Percentiles rank a stretch among this genome's conserved stretches.
Conservation (phyloP, 2,888 invertebrate species). For the Ommatoiulus sabulosus region DNA sequence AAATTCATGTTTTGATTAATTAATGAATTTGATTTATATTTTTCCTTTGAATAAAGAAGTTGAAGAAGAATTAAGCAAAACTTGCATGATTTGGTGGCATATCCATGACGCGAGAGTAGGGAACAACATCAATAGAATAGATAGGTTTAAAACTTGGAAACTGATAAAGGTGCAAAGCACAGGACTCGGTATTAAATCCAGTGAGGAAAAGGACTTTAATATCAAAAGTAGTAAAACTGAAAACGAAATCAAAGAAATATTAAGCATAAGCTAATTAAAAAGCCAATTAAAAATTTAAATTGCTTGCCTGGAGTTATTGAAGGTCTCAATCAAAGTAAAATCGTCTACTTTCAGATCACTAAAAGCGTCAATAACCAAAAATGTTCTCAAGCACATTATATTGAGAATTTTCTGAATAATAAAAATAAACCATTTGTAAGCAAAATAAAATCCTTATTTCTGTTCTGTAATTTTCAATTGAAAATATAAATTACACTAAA, state of each 20-base stretch:
- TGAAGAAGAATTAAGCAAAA: not conserved
- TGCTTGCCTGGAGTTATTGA: not conserved
- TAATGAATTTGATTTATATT: not conserved
- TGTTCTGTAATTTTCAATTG: not conserved
- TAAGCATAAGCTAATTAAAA: not conserved
- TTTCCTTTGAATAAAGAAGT: not conserved
- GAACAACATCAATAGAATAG: not conserved
- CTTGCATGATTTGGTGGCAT: conserved; percentile 33
- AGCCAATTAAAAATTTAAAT: not conserved
- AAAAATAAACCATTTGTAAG: not conserved
- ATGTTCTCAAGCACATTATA: conserved; percentile 23
- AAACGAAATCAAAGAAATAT: not conserved
- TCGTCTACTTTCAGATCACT: not conserved
- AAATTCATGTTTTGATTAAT: not conserved
- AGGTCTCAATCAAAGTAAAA: conserved; percentile 7
- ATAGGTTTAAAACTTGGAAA: not conserved
- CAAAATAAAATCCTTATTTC: not conserved
- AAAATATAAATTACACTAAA: not conserved
- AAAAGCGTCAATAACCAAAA: not conserved
- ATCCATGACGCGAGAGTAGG: not conserved
- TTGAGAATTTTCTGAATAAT: not conserved
- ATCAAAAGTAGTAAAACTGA: not conserved
- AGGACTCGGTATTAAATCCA: not conserved
- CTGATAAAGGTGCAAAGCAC: not conserved
- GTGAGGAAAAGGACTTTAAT: not conserved